phyloP scores from a whole-genome alignment of 2,888 invertebrate genomes.

The Homarus gammarus region DNA sequence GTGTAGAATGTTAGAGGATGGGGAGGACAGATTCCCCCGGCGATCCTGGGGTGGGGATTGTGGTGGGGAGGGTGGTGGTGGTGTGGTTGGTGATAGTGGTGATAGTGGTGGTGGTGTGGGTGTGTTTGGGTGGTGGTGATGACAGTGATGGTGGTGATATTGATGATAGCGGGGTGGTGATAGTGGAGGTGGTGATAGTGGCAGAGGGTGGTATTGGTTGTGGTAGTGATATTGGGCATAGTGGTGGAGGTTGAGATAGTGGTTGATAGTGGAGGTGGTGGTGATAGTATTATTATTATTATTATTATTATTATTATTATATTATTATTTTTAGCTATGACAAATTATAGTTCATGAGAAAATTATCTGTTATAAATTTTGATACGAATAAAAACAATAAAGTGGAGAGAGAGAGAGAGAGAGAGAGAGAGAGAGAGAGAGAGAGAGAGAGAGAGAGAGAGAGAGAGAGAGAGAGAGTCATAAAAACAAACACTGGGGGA shows the following conservation, averaged over 20 bases:
- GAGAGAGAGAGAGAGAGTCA: not conserved
- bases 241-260: not conserved
- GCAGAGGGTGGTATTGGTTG: not conserved
- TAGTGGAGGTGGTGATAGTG: not conserved
- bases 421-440: not conserved
- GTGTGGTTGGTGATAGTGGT: not conserved
- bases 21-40: too few species aligned
- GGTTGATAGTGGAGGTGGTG: not conserved
- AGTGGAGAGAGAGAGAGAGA: not conserved
- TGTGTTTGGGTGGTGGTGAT: too few species aligned
- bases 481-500: not conserved
- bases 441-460: not conserved
- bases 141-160: not conserved
- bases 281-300: too few species aligned
- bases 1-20: slow-evolving; percentile 13
- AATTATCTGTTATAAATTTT: too few species aligned
- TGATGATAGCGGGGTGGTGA: not conserved
- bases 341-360: too few species aligned
- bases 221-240: not conserved
- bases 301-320: too few species aligned
- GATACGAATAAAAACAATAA: too few species aligned
- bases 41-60: not conserved
- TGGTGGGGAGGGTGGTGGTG: not conserved
- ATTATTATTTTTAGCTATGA: too few species aligned
- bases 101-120: not conserved